Evolutionary conservation across 2,888 invertebrate species (phyloP).

Genomic region (Cecidostiba fungosa): DNA sequence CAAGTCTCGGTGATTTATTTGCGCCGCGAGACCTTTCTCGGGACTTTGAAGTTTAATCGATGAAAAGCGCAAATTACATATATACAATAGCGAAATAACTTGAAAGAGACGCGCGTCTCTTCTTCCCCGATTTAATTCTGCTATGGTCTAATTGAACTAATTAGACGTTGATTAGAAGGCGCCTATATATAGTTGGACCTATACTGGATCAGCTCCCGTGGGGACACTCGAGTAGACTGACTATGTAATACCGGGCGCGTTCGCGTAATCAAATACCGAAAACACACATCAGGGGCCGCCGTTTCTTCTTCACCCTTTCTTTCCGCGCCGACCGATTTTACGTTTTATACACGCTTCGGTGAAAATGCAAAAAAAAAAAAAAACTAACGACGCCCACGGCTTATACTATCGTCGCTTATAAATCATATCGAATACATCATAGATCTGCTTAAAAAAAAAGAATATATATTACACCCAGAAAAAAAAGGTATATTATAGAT

Average conservation of each 20-base stretch:
- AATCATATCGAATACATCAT: slow-evolving; percentile 37
- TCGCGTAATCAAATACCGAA: slow-evolving; percentile 48
- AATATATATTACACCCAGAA: not conserved
- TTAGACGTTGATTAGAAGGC: slow-evolving; percentile 63
- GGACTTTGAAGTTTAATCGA: slow-evolving; percentile 71
- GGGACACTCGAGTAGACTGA: slow-evolving; percentile 17
- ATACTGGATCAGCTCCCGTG: not conserved
- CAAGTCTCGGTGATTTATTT: slow-evolving; percentile 73
- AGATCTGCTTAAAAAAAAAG: slow-evolving; percentile 43
- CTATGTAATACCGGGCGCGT: not conserved
- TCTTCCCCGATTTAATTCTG: not conserved
- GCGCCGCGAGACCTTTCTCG: slow-evolving; percentile 71
- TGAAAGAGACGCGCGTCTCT: not conserved
- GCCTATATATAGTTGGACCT: not conserved
- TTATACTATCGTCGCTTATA: not conserved
- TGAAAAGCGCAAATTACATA: slow-evolving; percentile 60
- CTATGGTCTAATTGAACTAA: slow-evolving; percentile 59
- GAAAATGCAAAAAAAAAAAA: not conserved
- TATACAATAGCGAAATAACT: not conserved
- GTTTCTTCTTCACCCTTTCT: slow-evolving; percentile 10
- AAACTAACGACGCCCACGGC: not conserved
- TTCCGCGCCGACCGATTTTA: not conserved
- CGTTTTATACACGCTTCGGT: not conserved
- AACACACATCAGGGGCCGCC: not conserved
- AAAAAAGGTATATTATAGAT: not conserved